These are phyloP conservation scores for Mesorhabditis spiculigera DNA, from an alignment of 2,888 invertebrate species.

Conservation along the genomic window DNA sequence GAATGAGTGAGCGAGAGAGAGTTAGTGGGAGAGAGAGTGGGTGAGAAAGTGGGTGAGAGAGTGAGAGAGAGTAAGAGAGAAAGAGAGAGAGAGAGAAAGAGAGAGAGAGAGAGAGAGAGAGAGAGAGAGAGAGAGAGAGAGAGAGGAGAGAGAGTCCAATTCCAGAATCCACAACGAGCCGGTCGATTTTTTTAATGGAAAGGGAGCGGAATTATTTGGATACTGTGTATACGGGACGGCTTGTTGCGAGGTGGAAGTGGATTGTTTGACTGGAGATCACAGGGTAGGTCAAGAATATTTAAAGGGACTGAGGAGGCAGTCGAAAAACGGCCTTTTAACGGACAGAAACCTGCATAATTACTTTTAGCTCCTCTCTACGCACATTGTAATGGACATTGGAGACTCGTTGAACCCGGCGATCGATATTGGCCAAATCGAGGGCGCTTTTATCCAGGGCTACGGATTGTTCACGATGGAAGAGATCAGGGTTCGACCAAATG, in stretches of 20 bases:
- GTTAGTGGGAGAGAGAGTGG: no score
- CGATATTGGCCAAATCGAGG: conserved; percentile 93
- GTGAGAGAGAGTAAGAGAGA: not conserved
- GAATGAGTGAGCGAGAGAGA: no score
- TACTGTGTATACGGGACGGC: conserved; percentile 85
- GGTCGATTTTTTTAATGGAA: conserved; percentile 58
- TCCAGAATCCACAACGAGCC: conserved; percentile 44
- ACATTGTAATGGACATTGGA: conserved; percentile 95
- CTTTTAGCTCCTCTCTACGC: conserved; percentile 73
- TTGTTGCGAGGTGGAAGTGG: conserved; percentile 84
- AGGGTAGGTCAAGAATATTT: conserved; percentile 63
- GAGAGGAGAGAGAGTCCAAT: not conserved
- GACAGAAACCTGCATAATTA: not conserved
- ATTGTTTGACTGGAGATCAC: conserved; percentile 89
- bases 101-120: not conserved
- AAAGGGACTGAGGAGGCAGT: not conserved
- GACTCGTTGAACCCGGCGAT: conserved; percentile 92
- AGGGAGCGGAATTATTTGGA: conserved; percentile 73
- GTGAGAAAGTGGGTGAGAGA: not conserved
- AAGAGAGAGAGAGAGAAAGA: not conserved
- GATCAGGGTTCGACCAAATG: conserved; percentile 78
- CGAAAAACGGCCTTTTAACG: not conserved
- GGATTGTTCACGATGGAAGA: conserved; percentile 88
- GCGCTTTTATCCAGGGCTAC: conserved; percentile 88
- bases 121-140: no score